Conservation (phyloP, 2,797 vertebrate species). For the Eleutherodactylus coqui region DNA sequence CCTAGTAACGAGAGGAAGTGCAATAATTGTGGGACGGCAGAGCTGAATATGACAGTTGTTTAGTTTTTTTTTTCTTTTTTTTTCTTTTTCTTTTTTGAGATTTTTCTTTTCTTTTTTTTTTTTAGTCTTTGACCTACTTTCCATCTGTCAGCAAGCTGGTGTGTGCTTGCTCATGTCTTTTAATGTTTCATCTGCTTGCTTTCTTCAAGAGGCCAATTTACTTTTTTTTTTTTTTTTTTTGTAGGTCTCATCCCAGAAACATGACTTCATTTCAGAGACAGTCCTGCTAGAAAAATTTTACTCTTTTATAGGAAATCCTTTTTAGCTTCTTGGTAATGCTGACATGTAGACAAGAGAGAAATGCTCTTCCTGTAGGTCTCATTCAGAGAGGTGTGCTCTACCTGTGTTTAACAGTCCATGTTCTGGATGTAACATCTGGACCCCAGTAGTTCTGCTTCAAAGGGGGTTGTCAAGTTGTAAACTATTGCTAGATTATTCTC, state of each 20-base stretch:
- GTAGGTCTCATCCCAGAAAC: not conserved
- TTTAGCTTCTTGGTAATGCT: not conserved
- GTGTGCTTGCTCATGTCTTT: slow-evolving; percentile 26
- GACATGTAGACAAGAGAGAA: not conserved
- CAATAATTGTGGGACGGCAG: slow-evolving; percentile 21
- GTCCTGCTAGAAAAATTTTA: not conserved
- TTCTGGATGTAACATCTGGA: not conserved
- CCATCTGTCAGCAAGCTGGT: slow-evolving; percentile 22
- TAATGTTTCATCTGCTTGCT: slow-evolving; percentile 26
- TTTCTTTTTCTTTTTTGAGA: slow-evolving; percentile 22
- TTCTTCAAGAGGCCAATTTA: slow-evolving; percentile 17
- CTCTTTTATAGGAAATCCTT: not conserved
- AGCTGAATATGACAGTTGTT: not conserved
- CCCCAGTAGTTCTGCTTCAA: not conserved
- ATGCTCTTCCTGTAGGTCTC: not conserved
- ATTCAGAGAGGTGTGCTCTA: not conserved
- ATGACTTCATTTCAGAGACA: not conserved
- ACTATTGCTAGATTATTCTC: no score
- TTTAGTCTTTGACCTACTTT: slow-evolving; percentile 56
- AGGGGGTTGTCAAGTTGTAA: no score
- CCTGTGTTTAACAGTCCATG: not conserved
- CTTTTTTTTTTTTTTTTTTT: not conserved
- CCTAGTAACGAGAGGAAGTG: slow-evolving; percentile 26
- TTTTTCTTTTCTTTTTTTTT: not conserved
- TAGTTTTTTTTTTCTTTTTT: not conserved